Percentiles rank a stretch among this genome's conserved stretches.
phyloP scores from a whole-genome alignment of 2,797 vertebrate species.

The Eleutherodactylus coqui region DNA sequence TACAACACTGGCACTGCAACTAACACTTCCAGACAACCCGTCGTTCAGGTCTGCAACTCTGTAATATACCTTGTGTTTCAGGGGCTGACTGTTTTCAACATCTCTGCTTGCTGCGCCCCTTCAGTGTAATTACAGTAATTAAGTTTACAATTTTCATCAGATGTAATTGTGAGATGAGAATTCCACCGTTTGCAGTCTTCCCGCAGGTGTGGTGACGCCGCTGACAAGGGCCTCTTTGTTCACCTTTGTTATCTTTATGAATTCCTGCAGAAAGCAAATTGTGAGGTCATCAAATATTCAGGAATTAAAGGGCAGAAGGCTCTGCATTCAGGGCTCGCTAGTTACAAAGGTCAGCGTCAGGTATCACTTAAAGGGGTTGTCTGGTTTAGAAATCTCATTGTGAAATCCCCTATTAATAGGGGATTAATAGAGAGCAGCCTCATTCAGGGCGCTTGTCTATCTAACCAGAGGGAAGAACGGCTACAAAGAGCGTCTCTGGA shows the following conservation, averaged over 20 bases:
- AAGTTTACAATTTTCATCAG: slow-evolving; percentile 34
- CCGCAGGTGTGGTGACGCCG: slow-evolving; percentile 26
- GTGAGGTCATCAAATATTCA: background rate
- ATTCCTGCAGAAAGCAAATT: slow-evolving; percentile 46
- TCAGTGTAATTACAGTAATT: background rate
- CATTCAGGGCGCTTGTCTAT: too few species aligned
- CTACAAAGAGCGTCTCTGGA: too few species aligned
- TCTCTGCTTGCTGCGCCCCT: background rate
- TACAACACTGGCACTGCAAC: too few species aligned
- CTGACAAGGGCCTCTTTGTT: slow-evolving; percentile 31
- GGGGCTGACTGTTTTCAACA: background rate
- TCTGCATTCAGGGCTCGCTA: background rate
- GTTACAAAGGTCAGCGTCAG: slow-evolving; percentile 29
- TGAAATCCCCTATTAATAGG: too few species aligned
- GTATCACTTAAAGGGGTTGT: background rate
- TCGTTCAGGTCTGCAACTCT: too few species aligned
- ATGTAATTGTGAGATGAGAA: slow-evolving; percentile 41
- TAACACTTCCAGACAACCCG: too few species aligned
- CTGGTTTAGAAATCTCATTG: background rate
- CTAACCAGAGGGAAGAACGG: too few species aligned
- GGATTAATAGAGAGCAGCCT: too few species aligned
- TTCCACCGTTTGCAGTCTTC: background rate
- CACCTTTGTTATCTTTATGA: slow-evolving; percentile 32
- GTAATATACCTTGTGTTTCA: too few species aligned
- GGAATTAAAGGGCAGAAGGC: slow-evolving; percentile 21